Percentiles rank a stretch among this genome's conserved stretches.
These are phyloP conservation scores for Cherax destructor DNA, from an alignment of 1,140 invertebrate genomes.

Conservation along the genomic window DNA sequence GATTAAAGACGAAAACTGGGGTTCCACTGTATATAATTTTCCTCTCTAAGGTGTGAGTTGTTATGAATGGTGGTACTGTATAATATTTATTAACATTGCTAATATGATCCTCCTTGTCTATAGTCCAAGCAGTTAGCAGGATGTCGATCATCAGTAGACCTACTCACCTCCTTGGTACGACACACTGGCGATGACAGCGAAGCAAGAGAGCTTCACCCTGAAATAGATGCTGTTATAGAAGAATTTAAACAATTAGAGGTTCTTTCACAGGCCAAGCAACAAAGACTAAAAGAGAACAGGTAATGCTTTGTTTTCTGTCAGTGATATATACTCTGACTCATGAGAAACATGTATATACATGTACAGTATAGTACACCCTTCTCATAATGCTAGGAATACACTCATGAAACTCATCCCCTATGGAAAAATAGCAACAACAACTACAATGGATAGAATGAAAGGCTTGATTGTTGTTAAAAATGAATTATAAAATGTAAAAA, in stretches of 20 bases:
- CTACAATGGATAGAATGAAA: no score
- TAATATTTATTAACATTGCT: not conserved
- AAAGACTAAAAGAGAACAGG: constrained; percentile 85
- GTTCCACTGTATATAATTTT: no score
- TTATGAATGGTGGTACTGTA: not conserved
- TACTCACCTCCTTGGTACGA: constrained; percentile 86
- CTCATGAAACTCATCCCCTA: no score
- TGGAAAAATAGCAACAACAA: no score
- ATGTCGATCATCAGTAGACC: constrained; percentile 84
- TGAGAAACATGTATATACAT: no score
- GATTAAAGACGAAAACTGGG: no score
- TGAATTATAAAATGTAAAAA: no score
- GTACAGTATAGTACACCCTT: no score
- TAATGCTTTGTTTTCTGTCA: constrained; percentile 72
- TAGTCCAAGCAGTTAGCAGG: constrained; percentile 82
- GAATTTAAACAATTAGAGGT: constrained; percentile 80
- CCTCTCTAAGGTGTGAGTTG: not conserved
- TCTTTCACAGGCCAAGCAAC: constrained; percentile 84
- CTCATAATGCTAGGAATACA: no score
- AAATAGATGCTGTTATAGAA: constrained; percentile 74
- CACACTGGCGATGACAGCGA: constrained; percentile 82
- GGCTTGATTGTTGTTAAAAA: no score
- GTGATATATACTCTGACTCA: no score
- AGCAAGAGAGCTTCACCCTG: constrained; percentile 79
- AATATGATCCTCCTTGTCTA: constrained; percentile 33